A percentile compares a stretch with the other conserved stretches of the same genome.
These are phyloP conservation scores for Indri indri DNA, from an alignment of 2,113 vertebrate species.

Conservation along the genomic window DNA sequence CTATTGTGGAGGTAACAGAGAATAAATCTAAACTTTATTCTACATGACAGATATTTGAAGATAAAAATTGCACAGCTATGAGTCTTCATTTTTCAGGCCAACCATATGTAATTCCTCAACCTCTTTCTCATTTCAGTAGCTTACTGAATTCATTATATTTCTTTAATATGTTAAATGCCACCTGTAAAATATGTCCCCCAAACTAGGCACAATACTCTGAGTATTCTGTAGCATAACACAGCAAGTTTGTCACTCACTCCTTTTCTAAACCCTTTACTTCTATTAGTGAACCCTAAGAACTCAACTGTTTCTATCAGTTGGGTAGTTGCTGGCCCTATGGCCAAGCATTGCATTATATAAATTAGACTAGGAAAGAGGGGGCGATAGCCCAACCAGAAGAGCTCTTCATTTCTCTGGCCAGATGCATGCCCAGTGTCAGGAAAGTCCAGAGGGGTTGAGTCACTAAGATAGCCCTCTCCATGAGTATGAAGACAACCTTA, in stretches of 20 bases:
- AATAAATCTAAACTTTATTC: constrained; percentile 9
- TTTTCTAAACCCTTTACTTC: background rate
- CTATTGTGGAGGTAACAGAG: background rate
- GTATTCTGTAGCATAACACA: background rate
- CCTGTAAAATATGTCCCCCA: background rate
- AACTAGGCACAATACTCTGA: background rate
- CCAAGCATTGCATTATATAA: background rate
- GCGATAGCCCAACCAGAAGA: background rate
- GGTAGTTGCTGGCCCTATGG: background rate
- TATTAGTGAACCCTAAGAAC: background rate
- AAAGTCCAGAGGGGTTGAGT: background rate
- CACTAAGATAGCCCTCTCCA: background rate
- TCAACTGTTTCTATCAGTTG: background rate
- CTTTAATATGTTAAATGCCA: background rate
- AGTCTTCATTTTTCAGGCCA: background rate
- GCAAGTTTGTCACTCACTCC: background rate
- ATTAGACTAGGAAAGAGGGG: background rate
- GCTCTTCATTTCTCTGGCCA: background rate
- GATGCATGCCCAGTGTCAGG: background rate
- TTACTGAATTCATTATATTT: background rate
- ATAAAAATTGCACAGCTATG: background rate
- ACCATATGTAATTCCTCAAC: background rate
- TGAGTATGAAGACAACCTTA: background rate
- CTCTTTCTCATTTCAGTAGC: background rate
- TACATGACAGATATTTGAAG: background rate